Conservation (phyloP, 2,888 invertebrate genomes). For the Chirona hameri region DNA sequence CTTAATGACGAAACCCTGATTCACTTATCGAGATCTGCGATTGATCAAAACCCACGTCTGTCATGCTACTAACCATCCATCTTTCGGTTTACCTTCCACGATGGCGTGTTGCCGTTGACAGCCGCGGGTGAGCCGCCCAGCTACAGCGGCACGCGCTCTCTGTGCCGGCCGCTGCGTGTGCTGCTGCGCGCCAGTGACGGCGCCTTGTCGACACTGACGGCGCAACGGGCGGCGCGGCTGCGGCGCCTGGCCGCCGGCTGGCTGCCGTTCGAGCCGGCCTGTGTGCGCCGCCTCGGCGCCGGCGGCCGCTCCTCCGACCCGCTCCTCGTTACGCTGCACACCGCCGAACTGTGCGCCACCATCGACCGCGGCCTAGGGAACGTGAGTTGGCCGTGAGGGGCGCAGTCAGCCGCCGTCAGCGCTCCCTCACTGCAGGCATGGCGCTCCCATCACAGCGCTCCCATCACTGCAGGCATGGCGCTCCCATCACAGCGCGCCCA, state of each 20-base stretch:
- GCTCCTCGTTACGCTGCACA: background rate
- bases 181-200: background rate
- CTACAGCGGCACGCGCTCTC: background rate
- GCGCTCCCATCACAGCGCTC: too few species aligned
- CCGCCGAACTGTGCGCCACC: background rate
- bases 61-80: too few species aligned
- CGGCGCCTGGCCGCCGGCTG: background rate
- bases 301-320: background rate
- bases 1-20: too few species aligned
- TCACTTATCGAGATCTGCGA: too few species aligned
- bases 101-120: background rate
- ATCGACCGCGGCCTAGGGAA: slow-evolving; percentile 5
- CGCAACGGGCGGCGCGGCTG: background rate
- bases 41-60: too few species aligned
- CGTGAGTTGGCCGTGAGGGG: background rate
- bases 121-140: background rate
- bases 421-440: too few species aligned
- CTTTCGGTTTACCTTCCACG: too few species aligned
- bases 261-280: background rate
- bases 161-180: background rate
- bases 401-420: too few species aligned
- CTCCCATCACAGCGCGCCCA: too few species aligned
- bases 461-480: too few species aligned
- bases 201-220: background rate
- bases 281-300: background rate